Percentiles rank a stretch among this genome's conserved stretches.
These are phyloP conservation scores for Blennius ocellaris DNA, from an alignment of 2,113 vertebrate genomes.

Conservation along the genomic window DNA sequence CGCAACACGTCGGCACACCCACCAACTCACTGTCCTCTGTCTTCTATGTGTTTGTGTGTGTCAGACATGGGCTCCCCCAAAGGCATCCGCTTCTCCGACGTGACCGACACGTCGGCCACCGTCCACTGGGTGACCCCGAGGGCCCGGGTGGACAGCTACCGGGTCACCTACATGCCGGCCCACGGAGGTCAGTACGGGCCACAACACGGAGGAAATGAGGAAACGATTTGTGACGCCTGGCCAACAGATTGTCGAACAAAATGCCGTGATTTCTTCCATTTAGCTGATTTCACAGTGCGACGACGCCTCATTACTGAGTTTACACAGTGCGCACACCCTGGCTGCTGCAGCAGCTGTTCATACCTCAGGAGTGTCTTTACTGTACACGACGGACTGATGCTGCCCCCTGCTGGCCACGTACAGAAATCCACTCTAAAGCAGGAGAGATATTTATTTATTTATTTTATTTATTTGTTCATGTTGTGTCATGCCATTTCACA, in stretches of 20 bases:
- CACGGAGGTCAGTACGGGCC: slow-evolving; percentile 86
- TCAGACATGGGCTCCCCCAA: slow-evolving; percentile 90
- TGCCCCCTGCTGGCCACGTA: slow-evolving; percentile 68
- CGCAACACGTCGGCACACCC: background rate
- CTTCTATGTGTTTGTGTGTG: slow-evolving; percentile 1
- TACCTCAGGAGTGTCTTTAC: background rate
- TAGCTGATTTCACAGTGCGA: background rate
- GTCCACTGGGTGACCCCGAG: slow-evolving; percentile 89
- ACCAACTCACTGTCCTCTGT: slow-evolving; percentile 39
- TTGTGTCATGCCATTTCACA: too few species aligned
- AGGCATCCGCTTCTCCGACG: slow-evolving; percentile 91
- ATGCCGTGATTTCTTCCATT: background rate
- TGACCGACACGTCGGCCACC: slow-evolving; percentile 90
- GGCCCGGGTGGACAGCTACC: slow-evolving; percentile 87
- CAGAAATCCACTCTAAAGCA: background rate
- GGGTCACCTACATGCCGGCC: slow-evolving; percentile 87
- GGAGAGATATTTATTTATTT: too few species aligned
- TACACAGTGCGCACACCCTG: background rate
- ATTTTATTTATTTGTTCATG: too few species aligned
- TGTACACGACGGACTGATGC: slow-evolving; percentile 23
- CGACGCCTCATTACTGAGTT: background rate
- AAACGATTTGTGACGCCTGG: too few species aligned
- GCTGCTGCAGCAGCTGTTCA: background rate
- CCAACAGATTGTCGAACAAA: too few species aligned
- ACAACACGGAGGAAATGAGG: too few species aligned